Evolutionary conservation across 2,113 vertebrate species (phyloP).

Genomic region (Progne subis): DNA sequence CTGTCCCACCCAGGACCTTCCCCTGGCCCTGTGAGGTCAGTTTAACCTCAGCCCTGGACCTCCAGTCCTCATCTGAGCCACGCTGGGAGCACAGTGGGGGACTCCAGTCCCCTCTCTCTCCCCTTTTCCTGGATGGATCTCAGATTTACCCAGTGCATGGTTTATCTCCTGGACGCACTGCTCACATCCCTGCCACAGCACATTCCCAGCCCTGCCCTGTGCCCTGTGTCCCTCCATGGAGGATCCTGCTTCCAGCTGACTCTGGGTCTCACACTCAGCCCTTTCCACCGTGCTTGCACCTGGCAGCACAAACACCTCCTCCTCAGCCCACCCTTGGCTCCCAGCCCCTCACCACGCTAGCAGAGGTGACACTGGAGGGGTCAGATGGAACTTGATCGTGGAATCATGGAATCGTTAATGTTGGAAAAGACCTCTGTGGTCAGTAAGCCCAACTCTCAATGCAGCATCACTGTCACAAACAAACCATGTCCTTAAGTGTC

Average conservation of each 20-base stretch:
- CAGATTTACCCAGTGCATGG: background rate
- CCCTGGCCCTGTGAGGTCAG: no score
- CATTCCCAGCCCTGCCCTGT: background rate
- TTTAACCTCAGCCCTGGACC: background rate
- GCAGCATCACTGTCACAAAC: background rate
- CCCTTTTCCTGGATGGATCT: background rate
- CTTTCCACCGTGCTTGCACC: background rate
- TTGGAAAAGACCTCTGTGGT: background rate
- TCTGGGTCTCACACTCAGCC: background rate
- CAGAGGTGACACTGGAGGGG: background rate
- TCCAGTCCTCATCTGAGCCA: background rate
- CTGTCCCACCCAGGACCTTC: background rate
- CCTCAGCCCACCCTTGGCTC: background rate
- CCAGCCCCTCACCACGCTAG: background rate
- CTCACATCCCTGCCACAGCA: background rate
- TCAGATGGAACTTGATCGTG: background rate
- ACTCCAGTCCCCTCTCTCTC: background rate
- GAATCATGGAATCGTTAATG: fast-evolving
- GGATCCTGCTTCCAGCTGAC: background rate
- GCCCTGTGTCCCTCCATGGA: background rate
- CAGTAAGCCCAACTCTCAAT: background rate
- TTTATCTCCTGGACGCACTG: background rate
- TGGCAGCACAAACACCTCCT: background rate
- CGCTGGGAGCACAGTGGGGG: background rate
- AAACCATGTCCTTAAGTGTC: background rate